A percentile compares a stretch with the other conserved stretches of the same genome.
These are phyloP conservation scores for Cyphomyrmex costatus DNA, from an alignment of 1,140 invertebrate species.

Conservation along the genomic window DNA sequence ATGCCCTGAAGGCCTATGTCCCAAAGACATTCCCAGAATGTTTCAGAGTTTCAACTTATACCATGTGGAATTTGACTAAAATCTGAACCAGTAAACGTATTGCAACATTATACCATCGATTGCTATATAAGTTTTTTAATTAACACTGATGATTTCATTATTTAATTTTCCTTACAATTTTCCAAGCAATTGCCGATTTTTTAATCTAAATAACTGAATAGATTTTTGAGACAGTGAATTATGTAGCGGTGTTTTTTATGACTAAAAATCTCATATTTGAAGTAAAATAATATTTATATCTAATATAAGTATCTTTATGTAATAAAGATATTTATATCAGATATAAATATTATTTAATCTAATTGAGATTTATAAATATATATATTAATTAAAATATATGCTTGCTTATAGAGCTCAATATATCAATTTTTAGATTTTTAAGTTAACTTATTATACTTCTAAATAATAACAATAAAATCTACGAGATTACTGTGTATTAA, in stretches of 20 bases:
- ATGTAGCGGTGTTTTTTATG: background rate
- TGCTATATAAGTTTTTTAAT: background rate
- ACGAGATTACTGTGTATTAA: background rate
- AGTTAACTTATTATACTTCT: background rate
- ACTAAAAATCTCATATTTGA: background rate
- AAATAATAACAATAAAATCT: background rate
- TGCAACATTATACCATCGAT: background rate
- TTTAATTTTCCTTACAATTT: background rate
- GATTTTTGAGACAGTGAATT: background rate
- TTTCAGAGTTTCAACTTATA: no score
- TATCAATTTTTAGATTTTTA: background rate
- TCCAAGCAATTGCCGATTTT: background rate
- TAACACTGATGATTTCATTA: background rate
- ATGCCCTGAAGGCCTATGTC: no score
- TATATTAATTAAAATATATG: background rate
- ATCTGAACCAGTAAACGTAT: background rate
- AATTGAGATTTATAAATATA: background rate
- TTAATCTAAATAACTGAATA: background rate
- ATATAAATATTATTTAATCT: background rate
- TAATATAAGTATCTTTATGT: conserved; percentile 11
- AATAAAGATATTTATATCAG: background rate
- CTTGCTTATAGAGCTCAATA: background rate
- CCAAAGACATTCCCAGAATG: no score
- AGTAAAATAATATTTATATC: background rate
- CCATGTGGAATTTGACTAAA: background rate